Conservation (phyloP, 2,888 invertebrate species). For the Synergus japonicus region DNA sequence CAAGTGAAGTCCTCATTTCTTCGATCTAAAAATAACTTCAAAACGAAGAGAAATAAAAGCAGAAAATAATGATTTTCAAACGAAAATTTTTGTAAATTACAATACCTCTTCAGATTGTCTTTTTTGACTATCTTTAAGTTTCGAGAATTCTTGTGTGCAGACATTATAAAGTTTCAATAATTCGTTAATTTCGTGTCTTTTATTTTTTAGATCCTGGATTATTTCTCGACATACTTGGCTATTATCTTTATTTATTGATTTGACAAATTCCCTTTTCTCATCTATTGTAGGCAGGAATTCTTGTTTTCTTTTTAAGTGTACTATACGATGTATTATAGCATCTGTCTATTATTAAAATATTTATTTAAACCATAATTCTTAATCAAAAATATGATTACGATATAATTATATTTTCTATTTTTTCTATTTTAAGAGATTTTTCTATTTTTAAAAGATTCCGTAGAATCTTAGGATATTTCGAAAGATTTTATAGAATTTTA, state of each 20-base stretch:
- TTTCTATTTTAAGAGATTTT: too few relatives aligned
- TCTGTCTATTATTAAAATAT: neutral
- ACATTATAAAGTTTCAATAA: constrained; percentile 47
- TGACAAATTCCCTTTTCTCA: neutral
- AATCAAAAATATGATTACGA: neutral
- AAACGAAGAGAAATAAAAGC: neutral
- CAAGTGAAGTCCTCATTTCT: constrained; percentile 30
- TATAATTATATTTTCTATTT: too few relatives aligned
- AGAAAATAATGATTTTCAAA: neutral
- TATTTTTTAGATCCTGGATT: constrained; percentile 51
- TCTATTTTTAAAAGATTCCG: too few relatives aligned
- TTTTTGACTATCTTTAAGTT: constrained; percentile 33
- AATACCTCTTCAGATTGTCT: neutral
- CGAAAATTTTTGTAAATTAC: neutral
- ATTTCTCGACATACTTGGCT: constrained; percentile 45
- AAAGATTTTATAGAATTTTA: too few relatives aligned
- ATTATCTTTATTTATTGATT: constrained; percentile 14
- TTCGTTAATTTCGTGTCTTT: constrained; percentile 51
- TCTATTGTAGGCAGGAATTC: neutral
- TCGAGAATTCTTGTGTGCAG: constrained; percentile 43
- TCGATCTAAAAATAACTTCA: constrained; percentile 44
- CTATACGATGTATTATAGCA: neutral
- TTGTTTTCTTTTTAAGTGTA: neutral
- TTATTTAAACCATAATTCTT: neutral
- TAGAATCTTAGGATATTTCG: too few relatives aligned